Conservation (phyloP, 1,140 invertebrate species). For the Drosophila ironensis region DNA sequence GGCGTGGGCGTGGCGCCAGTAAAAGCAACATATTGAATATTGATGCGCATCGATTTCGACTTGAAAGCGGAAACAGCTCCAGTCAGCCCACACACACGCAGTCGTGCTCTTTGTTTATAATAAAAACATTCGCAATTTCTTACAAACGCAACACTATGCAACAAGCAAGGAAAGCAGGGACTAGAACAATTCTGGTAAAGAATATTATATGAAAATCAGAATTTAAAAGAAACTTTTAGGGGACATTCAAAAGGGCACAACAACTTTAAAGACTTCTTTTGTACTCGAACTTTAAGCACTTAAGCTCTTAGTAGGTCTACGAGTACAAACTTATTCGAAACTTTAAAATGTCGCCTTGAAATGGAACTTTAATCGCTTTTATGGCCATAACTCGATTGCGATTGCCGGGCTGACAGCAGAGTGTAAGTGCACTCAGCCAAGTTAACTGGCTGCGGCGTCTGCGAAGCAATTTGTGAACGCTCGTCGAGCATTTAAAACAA, state of each 20-base stretch:
- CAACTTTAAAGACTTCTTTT: too few species aligned
- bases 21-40: constrained; percentile 77
- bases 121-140: constrained; percentile 74
- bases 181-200: not conserved
- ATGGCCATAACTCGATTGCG: constrained; percentile 16
- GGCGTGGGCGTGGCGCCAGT: constrained; percentile 43
- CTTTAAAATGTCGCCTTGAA: not conserved
- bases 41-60: constrained; percentile 75
- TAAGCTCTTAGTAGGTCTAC: too few species aligned
- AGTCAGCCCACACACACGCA: constrained; percentile 17
- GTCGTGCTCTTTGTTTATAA: constrained; percentile 63
- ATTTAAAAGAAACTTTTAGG: too few species aligned
- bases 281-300: too few species aligned
- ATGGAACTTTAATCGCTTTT: not conserved
- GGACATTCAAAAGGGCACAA: too few species aligned
- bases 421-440: constrained; percentile 40
- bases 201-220: too few species aligned
- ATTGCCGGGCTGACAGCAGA: constrained; percentile 18
- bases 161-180: not conserved
- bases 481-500: constrained; percentile 73
- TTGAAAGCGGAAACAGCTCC: constrained; percentile 69
- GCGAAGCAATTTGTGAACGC: constrained; percentile 67
- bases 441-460: constrained; percentile 37
- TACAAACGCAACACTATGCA: constrained; percentile 48
- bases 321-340: too few species aligned